A percentile compares a stretch with the other conserved stretches of the same genome.
Conservation (phyloP, 2,797 vertebrate species). For the Anguilla anguilla region DNA sequence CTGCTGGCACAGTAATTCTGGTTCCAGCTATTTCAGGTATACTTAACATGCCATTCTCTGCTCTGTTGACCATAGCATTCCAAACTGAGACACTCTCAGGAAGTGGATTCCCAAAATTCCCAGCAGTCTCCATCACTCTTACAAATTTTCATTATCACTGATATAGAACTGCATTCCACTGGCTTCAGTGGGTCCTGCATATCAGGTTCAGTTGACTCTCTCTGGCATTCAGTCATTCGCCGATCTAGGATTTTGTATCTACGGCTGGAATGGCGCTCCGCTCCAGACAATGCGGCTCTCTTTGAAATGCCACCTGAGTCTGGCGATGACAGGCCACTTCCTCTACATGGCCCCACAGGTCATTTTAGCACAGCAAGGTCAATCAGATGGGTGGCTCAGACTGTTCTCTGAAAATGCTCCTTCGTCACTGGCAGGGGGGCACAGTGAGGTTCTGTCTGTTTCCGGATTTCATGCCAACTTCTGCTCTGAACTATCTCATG, state of each 20-base stretch:
- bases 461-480: too few relatives aligned
- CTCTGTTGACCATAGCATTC: background rate
- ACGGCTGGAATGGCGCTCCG: background rate
- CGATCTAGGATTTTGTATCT: background rate
- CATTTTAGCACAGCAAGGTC: background rate
- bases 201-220: background rate
- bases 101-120: background rate
- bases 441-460: too few relatives aligned
- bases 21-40: too few relatives aligned
- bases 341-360: background rate
- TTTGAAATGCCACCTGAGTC: slow-evolving; percentile 4
- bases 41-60: too few relatives aligned
- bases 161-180: background rate
- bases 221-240: background rate
- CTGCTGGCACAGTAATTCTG: background rate
- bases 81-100: background rate
- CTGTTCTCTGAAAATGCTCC: background rate
- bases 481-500: too few relatives aligned
- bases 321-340: background rate
- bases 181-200: background rate
- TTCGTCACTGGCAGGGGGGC: background rate
- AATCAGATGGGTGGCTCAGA: background rate
- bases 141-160: background rate
- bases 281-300: background rate
- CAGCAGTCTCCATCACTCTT: background rate